Base-by-base conservation (phyloP, 1,140 invertebrate genomes). In the Drosophila sucinea region DNA sequence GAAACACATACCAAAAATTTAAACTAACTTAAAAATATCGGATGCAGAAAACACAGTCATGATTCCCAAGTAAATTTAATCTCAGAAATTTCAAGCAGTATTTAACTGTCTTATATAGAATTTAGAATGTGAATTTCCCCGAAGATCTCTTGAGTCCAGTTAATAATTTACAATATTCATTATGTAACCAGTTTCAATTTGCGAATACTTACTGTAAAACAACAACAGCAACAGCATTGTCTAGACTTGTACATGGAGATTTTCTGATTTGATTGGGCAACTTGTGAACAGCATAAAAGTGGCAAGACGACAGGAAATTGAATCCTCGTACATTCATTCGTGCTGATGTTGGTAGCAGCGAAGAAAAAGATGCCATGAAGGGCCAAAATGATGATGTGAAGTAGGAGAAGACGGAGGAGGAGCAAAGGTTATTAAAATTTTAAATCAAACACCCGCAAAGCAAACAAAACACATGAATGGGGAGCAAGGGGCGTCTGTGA, bases 371-470 rank as follows among this genome's bases (percentile, higher is more conserved):
- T 27, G 23, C 44, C 44, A 51, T 10, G 25, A 27, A 8, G 23
- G 25, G 44, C 7, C 57, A 35, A 11, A 4, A 29, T 67, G 2
- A 8, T 32, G 23, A 38, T 40, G 25, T 23, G 64, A 38, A 11
- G 33, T 0, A 47, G 67, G 7, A 33, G 29, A n/a, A 29, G 29
- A 29, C 1, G 27, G 40, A 2, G 60, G 17, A n/a, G 7, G 35
- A 38, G 56, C 10, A 32, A 40, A 11, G 62, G 61, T 61, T 73
- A 74, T 77, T 83, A 70, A 79, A 77, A 85, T 74, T 65, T 65
- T 51, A 81, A 77, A 81, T 77, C 60, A 79, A 77, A 70, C 66
- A 68, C 38, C 68, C 74, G 58, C 33, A 41, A 32, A 54, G 67
- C 57, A 77, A 77, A 58, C 62, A 71, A 71, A 60, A 47, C 47